Conservation (phyloP, 2,113 vertebrate species). For the Steatornis caripensis region DNA sequence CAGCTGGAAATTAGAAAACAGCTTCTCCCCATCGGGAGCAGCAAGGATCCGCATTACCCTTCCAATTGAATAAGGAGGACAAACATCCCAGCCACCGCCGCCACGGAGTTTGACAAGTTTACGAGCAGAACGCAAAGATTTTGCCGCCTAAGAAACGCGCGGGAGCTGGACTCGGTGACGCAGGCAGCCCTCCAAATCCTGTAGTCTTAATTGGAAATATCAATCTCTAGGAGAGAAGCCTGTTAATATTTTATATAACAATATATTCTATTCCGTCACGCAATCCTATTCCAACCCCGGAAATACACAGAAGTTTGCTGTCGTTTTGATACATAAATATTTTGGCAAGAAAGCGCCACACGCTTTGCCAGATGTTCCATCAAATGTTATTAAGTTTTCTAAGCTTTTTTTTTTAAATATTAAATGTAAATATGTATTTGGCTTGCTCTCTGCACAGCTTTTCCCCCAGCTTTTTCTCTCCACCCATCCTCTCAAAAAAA, state of each 20-base stretch:
- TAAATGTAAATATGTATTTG: background rate
- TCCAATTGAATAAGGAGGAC: fast-evolving
- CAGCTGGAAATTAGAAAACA: background rate
- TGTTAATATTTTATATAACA: background rate
- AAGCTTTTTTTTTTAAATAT: background rate
- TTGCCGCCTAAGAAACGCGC: fast-evolving
- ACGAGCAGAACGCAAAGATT: fast-evolving
- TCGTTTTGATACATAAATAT: background rate
- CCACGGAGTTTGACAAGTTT: fast-evolving
- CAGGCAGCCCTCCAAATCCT: background rate
- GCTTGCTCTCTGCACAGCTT: background rate
- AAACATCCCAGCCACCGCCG: fast-evolving
- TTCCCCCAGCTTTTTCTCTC: background rate
- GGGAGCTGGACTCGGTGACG: fast-evolving
- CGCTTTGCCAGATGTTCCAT: slow-evolving; percentile 1
- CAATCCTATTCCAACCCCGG: background rate
- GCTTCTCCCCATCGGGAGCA: background rate
- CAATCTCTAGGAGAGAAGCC: background rate
- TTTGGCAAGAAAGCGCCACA: background rate
- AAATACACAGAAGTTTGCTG: background rate
- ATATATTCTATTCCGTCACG: background rate
- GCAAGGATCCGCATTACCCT: background rate
- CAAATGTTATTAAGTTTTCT: background rate
- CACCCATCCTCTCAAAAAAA: background rate
- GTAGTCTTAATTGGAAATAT: background rate